Base-by-base conservation (phyloP, 2,113 vertebrate species). In the Castor canadensis region DNA sequence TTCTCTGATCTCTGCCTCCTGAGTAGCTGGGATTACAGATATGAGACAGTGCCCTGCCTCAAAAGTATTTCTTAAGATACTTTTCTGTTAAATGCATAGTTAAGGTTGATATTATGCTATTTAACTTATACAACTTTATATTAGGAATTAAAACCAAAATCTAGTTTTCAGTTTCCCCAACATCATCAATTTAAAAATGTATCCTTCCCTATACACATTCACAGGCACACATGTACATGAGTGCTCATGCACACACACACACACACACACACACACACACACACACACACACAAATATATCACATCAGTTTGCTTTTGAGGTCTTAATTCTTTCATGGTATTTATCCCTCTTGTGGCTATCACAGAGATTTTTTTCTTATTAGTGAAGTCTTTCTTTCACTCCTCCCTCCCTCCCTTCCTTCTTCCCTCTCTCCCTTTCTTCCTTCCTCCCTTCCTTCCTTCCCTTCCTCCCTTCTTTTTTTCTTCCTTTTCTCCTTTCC, bases 41-140 rank as follows among this genome's bases (percentile, higher is more conserved):
- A n/a, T n/a, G n/a, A n/a, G n/a, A n/a, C n/a, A n/a, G n/a, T n/a
- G n/a, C n/a, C n/a, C n/a, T n/a, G n/a, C n/a, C n/a, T n/a, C n/a
- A n/a, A n/a, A n/a, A n/a, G n/a, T 60, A 35, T 82, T 64, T 49
- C 86, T 38, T 40, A 94, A 79, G 43, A 77, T 89, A 10, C 66
- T 95, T 92, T 86, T 82, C 26, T 40, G 9, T n/a, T 87, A 90
- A 96, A 40, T 88, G 79, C 6, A 40, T 30, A 85, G 40, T 77
- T 79, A 58, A 84, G 8, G n/a, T 79, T 73, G 28, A 77, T 83
- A 52, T 62, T 60, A 82, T 72, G 32, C 79, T 54, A 22, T 75
- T 82, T 52, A 77, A 72, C 71, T 77, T 2, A 54, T 71, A 22
- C 3, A 45, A 49, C 20, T 85, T 92, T 76, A 38, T 35, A 58